Evolutionary conservation across 2,888 invertebrate species (phyloP), one percentile per base, ranked within the genome.

Genomic region (Cheilosia vernalis): DNA sequence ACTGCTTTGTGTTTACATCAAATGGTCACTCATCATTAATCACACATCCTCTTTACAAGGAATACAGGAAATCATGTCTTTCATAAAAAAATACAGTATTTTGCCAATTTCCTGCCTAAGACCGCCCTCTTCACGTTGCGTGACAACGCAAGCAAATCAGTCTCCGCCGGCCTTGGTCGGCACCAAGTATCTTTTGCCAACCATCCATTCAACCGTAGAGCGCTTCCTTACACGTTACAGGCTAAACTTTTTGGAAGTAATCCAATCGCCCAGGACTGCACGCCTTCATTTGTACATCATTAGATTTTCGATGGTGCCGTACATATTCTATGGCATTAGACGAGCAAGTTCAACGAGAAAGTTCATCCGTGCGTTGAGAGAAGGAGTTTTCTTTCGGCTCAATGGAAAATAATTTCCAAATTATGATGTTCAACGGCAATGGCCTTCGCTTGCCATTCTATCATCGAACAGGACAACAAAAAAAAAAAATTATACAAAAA

Each of bases 321-420:
- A 67, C 67, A 63, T 64, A 73, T 73, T 73, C 51, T 58, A 74
- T 33, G 49, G 61, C 17, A 74, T 74, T 63, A 66, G 63, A 76
- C 13, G 66, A 67, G 15, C 2, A 79, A 73, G 56, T 79, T 53
- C 56, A 64, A 74, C 40, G 60, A 61, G 55, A 49, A 76, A 80
- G 49, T 74, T 85, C 76, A 85, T 51, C 61, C 85, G 85, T 85
- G 81, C 85, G 81, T 81, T 61, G 55, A 64, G 60, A 44, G 60
- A 76, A 61, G 76, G 70, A 81, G 81, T 66, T 74, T 76, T 51
- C 76, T 76, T 61, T 72, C 81, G 81, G 55, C 81, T 85, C 76
- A 85, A 85, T 85, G 81, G 70, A 76, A 85, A 66, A 85, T 85
- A 85, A 85, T 85, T 81, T 81, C 72, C 70, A 85, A 81, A 85